These are phyloP conservation scores for Periphyllus acericola DNA, from an alignment of 2,888 invertebrate species.

Conservation along the genomic window DNA sequence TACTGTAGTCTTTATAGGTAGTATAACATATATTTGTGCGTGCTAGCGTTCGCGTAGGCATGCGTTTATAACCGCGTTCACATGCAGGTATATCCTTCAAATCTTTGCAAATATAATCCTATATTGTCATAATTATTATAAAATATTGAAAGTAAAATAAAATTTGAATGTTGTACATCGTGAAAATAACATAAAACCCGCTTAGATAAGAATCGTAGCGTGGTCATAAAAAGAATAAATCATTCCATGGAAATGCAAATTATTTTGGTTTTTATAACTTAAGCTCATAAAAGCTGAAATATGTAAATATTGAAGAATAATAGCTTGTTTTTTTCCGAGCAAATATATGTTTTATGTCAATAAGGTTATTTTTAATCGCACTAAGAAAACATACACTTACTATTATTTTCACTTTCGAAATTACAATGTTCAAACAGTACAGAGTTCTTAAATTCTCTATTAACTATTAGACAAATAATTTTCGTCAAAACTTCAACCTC, in stretches of 20 bases:
- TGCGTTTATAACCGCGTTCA: neutral
- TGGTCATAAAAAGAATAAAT: neutral
- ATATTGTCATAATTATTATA: neutral
- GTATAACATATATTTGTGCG: neutral
- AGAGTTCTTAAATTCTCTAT: neutral
- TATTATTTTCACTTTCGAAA: neutral
- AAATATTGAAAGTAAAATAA: neutral
- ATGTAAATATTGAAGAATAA: neutral
- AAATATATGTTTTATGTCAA: neutral
- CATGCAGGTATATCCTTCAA: neutral
- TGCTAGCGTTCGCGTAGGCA: neutral
- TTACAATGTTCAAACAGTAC: neutral
- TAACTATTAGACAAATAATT: neutral
- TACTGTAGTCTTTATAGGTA: neutral
- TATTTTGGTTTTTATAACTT: neutral
- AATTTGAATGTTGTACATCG: neutral
- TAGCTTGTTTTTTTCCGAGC: neutral
- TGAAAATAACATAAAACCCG: neutral
- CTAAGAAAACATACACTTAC: neutral
- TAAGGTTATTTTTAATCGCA: neutral
- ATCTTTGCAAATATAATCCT: constrained; percentile 13
- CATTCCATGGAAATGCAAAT: constrained; percentile 8
- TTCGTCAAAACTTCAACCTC: neutral
- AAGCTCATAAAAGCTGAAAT: neutral
- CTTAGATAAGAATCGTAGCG: neutral